Percentiles rank a stretch among this genome's conserved stretches.
These are phyloP conservation scores for Phaedon cochleariae DNA, from an alignment of 2,888 invertebrate genomes.

Conservation along the genomic window DNA sequence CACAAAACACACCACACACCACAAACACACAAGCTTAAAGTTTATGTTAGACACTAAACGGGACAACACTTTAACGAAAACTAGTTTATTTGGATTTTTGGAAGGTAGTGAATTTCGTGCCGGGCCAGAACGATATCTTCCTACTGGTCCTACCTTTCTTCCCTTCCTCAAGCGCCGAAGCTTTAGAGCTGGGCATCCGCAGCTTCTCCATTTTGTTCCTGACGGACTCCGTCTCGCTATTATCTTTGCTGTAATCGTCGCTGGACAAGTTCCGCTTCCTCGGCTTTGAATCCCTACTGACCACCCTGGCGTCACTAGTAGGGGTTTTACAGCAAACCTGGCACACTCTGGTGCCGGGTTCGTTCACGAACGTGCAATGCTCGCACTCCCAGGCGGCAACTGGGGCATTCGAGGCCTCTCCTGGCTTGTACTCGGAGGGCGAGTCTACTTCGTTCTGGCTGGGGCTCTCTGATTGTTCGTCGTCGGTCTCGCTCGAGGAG, in stretches of 20 bases:
- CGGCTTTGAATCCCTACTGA: slow-evolving; percentile 32
- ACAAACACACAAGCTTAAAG: slow-evolving; percentile 40
- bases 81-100: slow-evolving; percentile 45
- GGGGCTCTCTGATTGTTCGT: slow-evolving; percentile 47
- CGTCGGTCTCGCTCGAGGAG: slow-evolving; percentile 54
- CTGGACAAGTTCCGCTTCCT: slow-evolving; percentile 50
- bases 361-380: slow-evolving; percentile 90
- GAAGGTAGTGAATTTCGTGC: slow-evolving; percentile 68
- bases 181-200: slow-evolving; percentile 44
- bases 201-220: slow-evolving; percentile 56
- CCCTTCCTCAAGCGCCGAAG: slow-evolving; percentile 16
- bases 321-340: slow-evolving; percentile 88
- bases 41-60: slow-evolving; percentile 44
- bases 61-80: slow-evolving; percentile 17
- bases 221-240: slow-evolving; percentile 60
- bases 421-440: slow-evolving; percentile 46
- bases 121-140: slow-evolving; percentile 79
- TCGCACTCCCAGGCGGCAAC: slow-evolving; percentile 83
- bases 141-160: slow-evolving; percentile 75
- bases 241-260: slow-evolving; percentile 59
- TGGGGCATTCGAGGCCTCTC: slow-evolving; percentile 58
- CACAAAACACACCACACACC: slow-evolving; percentile 33
- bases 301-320: slow-evolving; percentile 52
- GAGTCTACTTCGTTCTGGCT: slow-evolving; percentile 52
- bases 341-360: slow-evolving; percentile 80